A percentile compares a stretch with the other conserved stretches of the same genome.
These are phyloP conservation scores for Tachysurus vachellii DNA, from an alignment of 2,113 vertebrate species.

Conservation along the genomic window DNA sequence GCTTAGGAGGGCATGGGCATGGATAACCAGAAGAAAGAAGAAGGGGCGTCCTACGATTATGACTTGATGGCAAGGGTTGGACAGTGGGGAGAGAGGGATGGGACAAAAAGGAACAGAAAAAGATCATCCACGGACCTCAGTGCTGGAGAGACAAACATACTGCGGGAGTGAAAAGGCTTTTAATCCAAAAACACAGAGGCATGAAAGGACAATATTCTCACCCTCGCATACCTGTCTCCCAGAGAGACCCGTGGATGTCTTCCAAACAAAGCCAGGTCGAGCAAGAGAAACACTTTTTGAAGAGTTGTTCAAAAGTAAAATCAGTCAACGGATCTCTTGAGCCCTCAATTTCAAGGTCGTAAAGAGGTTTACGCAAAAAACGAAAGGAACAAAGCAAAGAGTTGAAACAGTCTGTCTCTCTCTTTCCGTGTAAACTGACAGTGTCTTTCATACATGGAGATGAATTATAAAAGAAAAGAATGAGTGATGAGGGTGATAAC, in stretches of 20 bases:
- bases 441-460: conserved; percentile 19
- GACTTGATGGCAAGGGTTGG: conserved; percentile 50
- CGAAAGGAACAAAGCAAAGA: neutral
- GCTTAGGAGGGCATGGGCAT: conserved; percentile 53
- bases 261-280: conserved; percentile 27
- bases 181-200: neutral
- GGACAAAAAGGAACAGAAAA: neutral
- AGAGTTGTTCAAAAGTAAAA: neutral
- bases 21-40: conserved; percentile 57
- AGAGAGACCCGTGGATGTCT: conserved; percentile 39
- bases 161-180: neutral
- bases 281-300: neutral
- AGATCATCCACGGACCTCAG: neutral
- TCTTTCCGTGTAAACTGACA: neutral
- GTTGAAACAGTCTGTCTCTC: conserved; percentile 1
- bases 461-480: conserved; percentile 24
- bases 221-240: conserved; percentile 22
- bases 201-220: neutral
- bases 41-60: conserved; percentile 61
- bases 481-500: neutral
- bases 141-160: neutral
- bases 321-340: neutral
- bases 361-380: neutral
- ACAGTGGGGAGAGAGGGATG: neutral
- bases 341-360: neutral